Conservation (phyloP, 2,888 invertebrate genomes). For the Volucella inanis region DNA sequence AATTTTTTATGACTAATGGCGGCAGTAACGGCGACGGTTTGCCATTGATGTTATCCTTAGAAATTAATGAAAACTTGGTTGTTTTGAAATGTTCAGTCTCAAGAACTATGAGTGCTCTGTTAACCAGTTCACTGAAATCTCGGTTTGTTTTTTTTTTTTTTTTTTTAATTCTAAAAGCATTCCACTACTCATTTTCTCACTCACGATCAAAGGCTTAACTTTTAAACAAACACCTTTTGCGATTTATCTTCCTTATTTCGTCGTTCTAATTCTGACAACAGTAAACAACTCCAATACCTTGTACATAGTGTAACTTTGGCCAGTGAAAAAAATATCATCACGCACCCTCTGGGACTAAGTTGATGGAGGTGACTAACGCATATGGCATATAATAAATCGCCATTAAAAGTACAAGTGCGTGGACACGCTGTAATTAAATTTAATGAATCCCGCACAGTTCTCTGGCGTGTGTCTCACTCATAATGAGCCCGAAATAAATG, state of each 20-base stretch:
- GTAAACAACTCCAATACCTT: constrained; percentile 13
- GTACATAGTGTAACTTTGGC: background rate
- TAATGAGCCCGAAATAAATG: constrained; percentile 74
- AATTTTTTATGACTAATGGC: constrained; percentile 48
- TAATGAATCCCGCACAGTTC: constrained; percentile 70
- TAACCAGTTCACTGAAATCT: background rate
- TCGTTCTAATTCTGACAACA: constrained; percentile 4
- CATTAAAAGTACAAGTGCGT: constrained; percentile 74
- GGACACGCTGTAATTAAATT: constrained; percentile 73
- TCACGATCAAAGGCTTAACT: constrained; percentile 19
- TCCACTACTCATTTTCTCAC: background rate
- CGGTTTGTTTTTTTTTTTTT: background rate
- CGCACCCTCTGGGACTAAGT: constrained; percentile 29
- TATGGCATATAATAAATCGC: constrained; percentile 71
- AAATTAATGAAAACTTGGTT: no score
- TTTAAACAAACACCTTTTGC: constrained; percentile 27
- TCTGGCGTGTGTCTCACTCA: constrained; percentile 63
- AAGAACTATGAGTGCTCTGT: background rate
- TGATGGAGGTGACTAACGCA: constrained; percentile 40
- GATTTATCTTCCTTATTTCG: constrained; percentile 39
- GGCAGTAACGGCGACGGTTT: constrained; percentile 21
- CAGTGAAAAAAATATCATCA: constrained; percentile 40
- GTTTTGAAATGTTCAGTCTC: no score
- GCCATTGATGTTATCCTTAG: constrained; percentile 27
- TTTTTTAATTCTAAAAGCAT: background rate